phyloP scores from a whole-genome alignment of 2,113 vertebrate genomes.

The Sylvilagus bachmani region DNA sequence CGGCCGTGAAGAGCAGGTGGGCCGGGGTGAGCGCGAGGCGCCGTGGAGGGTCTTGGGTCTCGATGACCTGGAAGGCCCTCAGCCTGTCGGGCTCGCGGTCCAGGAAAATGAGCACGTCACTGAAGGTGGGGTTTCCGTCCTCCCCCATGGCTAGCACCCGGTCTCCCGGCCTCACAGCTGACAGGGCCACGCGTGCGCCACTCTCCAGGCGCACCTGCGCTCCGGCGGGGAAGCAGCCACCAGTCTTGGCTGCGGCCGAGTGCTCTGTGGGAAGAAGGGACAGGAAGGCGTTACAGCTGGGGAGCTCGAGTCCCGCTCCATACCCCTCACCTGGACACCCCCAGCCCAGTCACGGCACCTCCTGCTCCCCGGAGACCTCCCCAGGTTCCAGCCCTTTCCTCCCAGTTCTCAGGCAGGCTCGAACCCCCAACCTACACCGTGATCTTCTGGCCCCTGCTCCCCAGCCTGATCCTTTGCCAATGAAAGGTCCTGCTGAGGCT shows the following conservation, averaged over 20 bases:
- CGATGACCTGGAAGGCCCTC: slow-evolving; percentile 92
- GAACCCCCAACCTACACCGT: background rate
- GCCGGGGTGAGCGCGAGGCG: slow-evolving; percentile 93
- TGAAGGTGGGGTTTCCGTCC: slow-evolving; percentile 91
- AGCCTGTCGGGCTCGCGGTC: slow-evolving; percentile 90
- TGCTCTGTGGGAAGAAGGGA: slow-evolving; percentile 91
- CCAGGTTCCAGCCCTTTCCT: background rate
- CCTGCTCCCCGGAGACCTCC: background rate
- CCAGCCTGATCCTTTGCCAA: background rate
- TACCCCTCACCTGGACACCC: background rate
- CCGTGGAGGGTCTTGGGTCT: slow-evolving; percentile 90
- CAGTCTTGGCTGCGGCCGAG: slow-evolving; percentile 97
- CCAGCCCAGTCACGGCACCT: background rate
- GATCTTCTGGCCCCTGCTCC: background rate
- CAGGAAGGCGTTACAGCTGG: slow-evolving; percentile 62
- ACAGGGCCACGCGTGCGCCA: slow-evolving; percentile 89
- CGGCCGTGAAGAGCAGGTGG: slow-evolving; percentile 94
- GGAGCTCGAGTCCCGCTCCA: background rate
- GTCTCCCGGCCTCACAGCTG: slow-evolving; percentile 93
- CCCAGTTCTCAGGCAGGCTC: background rate
- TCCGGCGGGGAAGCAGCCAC: slow-evolving; percentile 95
- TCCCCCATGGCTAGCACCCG: slow-evolving; percentile 94
- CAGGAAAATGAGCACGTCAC: slow-evolving; percentile 95
- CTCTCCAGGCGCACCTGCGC: slow-evolving; percentile 91
- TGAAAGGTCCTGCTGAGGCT: background rate